These are phyloP conservation scores for Sebastes iracundus DNA, from an alignment of 2,797 vertebrate genomes.

Conservation along the genomic window DNA sequence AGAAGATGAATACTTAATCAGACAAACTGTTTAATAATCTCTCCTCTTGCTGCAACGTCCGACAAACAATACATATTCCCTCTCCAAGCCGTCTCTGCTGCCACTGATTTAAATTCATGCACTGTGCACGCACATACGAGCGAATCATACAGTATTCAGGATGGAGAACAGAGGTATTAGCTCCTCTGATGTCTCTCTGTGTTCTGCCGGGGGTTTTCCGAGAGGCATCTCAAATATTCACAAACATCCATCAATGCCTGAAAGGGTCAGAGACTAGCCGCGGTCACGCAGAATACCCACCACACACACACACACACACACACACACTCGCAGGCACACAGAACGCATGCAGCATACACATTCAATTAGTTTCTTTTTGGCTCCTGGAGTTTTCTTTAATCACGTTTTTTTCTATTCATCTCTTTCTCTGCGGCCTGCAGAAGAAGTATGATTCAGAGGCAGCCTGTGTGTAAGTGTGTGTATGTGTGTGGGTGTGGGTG, in stretches of 20 bases:
- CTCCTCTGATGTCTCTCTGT: constrained; percentile 54
- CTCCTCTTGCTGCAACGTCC: constrained; percentile 2
- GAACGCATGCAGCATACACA: neutral
- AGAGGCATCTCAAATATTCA: constrained; percentile 68
- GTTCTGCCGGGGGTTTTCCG: constrained; percentile 57
- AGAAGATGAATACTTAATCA: constrained; percentile 44
- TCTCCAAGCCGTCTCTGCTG: constrained; percentile 14
- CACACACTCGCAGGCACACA: neutral
- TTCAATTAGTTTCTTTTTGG: constrained; percentile 7
- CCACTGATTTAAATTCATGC: constrained; percentile 55
- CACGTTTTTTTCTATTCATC: neutral
- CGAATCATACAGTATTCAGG: constrained; percentile 50
- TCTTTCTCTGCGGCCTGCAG: constrained; percentile 3
- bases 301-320: neutral
- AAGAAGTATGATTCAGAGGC: neutral
- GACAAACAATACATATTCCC: constrained; percentile 2
- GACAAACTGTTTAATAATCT: constrained; percentile 51
- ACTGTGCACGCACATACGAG: constrained; percentile 5
- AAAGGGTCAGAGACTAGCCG: constrained; percentile 50
- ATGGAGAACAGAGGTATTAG: constrained; percentile 56
- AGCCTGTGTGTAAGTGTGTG: neutral
- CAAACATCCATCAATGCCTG: constrained; percentile 65
- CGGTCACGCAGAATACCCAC: constrained; percentile 5
- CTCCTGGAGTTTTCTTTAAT: constrained; percentile 31
- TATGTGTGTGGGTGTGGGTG: neutral